phyloP scores from a whole-genome alignment of 2,888 invertebrate species.

The Ramazzottius varieornatus region DNA sequence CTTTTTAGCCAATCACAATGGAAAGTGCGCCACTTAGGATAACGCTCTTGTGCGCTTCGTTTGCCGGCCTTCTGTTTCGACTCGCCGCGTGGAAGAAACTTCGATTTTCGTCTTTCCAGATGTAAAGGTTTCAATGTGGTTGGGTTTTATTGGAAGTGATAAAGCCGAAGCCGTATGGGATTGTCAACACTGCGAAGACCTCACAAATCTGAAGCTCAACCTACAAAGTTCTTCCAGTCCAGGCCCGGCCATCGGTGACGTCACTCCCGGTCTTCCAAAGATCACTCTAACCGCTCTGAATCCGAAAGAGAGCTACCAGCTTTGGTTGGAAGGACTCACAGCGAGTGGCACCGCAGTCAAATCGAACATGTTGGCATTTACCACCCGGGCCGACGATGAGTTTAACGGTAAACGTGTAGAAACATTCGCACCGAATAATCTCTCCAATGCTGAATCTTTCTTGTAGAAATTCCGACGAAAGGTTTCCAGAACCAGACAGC shows the following conservation, averaged over 20 bases:
- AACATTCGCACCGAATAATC: neutral
- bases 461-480: neutral
- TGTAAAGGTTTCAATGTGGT: neutral
- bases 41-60: too few relatives aligned
- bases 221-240: neutral
- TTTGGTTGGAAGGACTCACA: neutral
- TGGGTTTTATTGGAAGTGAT: neutral
- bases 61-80: too few relatives aligned
- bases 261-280: neutral
- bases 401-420: neutral
- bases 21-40: too few relatives aligned
- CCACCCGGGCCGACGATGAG: neutral
- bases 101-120: neutral
- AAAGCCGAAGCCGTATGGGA: conserved; percentile 4
- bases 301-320: neutral
- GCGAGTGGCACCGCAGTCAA: neutral
- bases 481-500: neutral
- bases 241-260: neutral
- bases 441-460: neutral
- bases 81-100: too few relatives aligned
- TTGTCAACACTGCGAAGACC: neutral
- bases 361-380: neutral
- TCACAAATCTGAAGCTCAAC: neutral
- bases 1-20: too few relatives aligned
- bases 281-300: neutral